Conservation (phyloP, 1,140 invertebrate species). For the Lepidurus arcticus region DNA sequence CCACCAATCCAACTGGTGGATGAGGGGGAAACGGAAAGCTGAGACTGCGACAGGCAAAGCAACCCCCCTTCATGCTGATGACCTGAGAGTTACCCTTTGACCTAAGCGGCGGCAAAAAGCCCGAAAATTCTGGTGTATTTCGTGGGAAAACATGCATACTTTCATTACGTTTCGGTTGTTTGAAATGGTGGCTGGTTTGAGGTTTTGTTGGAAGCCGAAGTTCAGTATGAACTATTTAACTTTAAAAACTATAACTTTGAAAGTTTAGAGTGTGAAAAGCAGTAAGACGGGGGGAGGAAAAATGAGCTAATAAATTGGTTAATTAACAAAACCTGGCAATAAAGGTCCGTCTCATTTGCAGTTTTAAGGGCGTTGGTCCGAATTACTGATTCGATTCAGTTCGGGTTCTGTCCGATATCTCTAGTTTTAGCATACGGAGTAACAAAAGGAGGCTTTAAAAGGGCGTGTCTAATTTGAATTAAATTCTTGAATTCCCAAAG, state of each 20-base stretch:
- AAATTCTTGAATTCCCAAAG: neutral
- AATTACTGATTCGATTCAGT: conserved; percentile 11
- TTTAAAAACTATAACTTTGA: neutral
- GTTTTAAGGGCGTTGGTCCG: neutral
- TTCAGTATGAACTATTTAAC: neutral
- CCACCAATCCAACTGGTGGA: neutral
- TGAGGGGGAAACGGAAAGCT: conserved; percentile 13
- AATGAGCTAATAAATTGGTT: neutral
- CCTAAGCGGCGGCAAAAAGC: neutral
- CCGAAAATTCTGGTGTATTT: neutral
- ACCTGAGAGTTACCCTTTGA: conserved; percentile 10
- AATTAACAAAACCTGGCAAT: conserved; percentile 1
- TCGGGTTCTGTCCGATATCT: neutral
- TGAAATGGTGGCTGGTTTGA: neutral
- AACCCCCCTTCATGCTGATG: conserved; percentile 3
- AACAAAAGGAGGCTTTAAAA: neutral
- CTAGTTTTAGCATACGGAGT: neutral
- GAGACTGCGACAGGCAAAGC: neutral
- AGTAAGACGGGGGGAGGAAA: neutral
- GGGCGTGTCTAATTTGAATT: neutral
- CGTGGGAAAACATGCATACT: conserved; percentile 19
- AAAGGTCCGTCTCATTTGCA: neutral
- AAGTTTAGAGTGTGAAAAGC: neutral
- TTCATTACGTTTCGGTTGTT: conserved; percentile 3
- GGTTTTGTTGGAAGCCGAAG: neutral